Evolutionary conservation across 2,888 invertebrate genomes (phyloP).

Genomic region (Apomyelois bistriatella): DNA sequence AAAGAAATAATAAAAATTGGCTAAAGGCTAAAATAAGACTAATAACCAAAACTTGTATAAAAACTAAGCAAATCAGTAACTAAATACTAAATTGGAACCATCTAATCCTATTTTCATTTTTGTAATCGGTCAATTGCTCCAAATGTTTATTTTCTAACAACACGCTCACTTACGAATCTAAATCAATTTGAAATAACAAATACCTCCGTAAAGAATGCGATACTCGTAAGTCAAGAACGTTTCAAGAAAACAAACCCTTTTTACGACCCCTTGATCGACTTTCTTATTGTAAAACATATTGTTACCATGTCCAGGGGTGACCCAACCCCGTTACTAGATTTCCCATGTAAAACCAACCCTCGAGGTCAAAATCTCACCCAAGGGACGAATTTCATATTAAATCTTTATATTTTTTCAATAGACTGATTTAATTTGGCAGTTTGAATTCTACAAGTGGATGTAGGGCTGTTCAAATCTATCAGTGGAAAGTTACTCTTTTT

Average conservation of each 20-base stretch:
- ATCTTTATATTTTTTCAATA: conserved; percentile 12
- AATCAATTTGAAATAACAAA: not conserved
- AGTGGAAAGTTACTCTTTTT: conserved; percentile 1
- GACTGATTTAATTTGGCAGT: conserved; percentile 4
- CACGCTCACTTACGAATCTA: too few relatives aligned
- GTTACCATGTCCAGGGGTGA: conserved; percentile 6
- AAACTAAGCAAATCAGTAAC: too few relatives aligned
- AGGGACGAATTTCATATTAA: conserved; percentile 9
- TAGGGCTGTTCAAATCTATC: not conserved
- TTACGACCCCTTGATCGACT: not conserved
- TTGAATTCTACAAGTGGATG: conserved; percentile 9
- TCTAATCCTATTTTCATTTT: too few relatives aligned
- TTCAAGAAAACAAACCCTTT: conserved; percentile 5
- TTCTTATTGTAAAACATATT: conserved; percentile 12
- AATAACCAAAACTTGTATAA: too few relatives aligned
- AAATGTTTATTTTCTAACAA: too few relatives aligned
- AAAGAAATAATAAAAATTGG: too few relatives aligned
- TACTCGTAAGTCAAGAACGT: not conserved
- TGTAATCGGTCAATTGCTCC: too few relatives aligned
- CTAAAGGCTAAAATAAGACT: too few relatives aligned
- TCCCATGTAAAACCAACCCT: conserved; percentile 3
- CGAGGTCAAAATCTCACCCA: conserved; percentile 1
- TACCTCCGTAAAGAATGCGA: not conserved
- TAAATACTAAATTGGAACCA: too few relatives aligned
- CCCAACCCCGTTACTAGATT: not conserved